phyloP scores from a whole-genome alignment of 2,888 invertebrate species.

The Apeira syringaria region DNA sequence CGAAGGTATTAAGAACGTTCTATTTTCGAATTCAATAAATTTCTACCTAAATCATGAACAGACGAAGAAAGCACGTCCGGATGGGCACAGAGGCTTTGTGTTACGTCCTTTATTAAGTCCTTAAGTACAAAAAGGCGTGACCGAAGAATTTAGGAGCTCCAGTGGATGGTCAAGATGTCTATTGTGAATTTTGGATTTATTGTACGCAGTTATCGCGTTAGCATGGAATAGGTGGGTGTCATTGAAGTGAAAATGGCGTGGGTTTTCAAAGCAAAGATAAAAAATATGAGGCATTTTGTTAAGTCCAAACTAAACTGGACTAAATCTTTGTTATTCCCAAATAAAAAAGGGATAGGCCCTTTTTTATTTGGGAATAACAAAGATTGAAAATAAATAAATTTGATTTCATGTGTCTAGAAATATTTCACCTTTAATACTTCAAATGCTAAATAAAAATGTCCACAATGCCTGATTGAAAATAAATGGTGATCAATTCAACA shows the following conservation, averaged over 20 bases:
- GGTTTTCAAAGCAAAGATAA: neutral
- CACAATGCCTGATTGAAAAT: too few relatives aligned
- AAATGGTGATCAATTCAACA: too few relatives aligned
- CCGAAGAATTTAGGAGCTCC: conserved; percentile 15
- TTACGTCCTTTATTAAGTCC: conserved; percentile 8
- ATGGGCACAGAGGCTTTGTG: conserved; percentile 20
- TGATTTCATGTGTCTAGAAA: too few relatives aligned
- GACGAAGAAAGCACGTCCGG: conserved; percentile 10
- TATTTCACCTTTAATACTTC: too few relatives aligned
- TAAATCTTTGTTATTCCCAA: too few relatives aligned
- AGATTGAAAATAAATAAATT: too few relatives aligned
- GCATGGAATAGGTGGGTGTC: conserved; percentile 9
- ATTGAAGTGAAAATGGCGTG: neutral
- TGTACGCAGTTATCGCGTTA: conserved; percentile 5
- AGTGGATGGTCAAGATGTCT: conserved; percentile 19
- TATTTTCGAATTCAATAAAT: conserved; percentile 7
- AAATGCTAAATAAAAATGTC: too few relatives aligned
- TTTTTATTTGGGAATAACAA: too few relatives aligned
- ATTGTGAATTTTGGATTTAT: conserved; percentile 24
- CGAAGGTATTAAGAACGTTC: too few relatives aligned
- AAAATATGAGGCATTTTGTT: conserved; percentile 1
- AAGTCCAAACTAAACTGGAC: neutral
- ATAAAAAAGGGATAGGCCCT: too few relatives aligned
- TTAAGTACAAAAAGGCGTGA: conserved; percentile 27
- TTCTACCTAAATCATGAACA: conserved; percentile 12